These are phyloP conservation scores for Pandemis cinnamomeana DNA, from an alignment of 2,888 invertebrate genomes.

Conservation along the genomic window DNA sequence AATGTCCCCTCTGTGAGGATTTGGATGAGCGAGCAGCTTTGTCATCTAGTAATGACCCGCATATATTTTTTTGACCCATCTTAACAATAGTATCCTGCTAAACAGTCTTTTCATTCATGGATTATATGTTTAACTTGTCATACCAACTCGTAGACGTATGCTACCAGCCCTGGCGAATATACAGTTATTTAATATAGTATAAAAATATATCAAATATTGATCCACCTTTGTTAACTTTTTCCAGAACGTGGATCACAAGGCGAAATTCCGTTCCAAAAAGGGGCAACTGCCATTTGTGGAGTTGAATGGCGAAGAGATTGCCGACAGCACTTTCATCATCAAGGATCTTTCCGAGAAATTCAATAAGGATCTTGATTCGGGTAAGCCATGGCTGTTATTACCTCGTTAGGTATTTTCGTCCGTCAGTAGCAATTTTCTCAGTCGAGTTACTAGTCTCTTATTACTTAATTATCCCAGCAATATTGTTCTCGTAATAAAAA, in stretches of 20 bases:
- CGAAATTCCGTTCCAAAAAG: slow-evolving; percentile 96
- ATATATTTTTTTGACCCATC: neutral
- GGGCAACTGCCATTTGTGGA: slow-evolving; percentile 98
- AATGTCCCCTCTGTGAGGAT: neutral
- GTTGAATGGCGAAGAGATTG: slow-evolving; percentile 96
- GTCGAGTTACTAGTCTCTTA: slow-evolving; percentile 21
- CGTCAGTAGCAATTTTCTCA: slow-evolving; percentile 9
- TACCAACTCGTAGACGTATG: neutral
- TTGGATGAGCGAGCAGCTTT: neutral
- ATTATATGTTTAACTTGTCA: neutral
- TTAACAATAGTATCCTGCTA: neutral
- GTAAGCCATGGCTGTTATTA: slow-evolving; percentile 56
- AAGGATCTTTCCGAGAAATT: slow-evolving; percentile 93
- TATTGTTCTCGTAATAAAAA: neutral
- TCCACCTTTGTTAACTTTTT: slow-evolving; percentile 54
- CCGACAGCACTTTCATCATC: slow-evolving; percentile 96
- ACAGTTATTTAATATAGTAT: neutral
- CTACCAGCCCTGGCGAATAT: neutral
- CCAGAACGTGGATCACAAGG: slow-evolving; percentile 97
- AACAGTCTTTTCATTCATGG: neutral
- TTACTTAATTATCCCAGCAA: neutral
- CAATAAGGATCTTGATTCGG: slow-evolving; percentile 92
- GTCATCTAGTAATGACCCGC: neutral
- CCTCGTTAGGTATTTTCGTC: slow-evolving; percentile 42
- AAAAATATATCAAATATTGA: neutral